phyloP scores from a whole-genome alignment of 2,113 vertebrate genomes.

The Nibea albiflora region DNA sequence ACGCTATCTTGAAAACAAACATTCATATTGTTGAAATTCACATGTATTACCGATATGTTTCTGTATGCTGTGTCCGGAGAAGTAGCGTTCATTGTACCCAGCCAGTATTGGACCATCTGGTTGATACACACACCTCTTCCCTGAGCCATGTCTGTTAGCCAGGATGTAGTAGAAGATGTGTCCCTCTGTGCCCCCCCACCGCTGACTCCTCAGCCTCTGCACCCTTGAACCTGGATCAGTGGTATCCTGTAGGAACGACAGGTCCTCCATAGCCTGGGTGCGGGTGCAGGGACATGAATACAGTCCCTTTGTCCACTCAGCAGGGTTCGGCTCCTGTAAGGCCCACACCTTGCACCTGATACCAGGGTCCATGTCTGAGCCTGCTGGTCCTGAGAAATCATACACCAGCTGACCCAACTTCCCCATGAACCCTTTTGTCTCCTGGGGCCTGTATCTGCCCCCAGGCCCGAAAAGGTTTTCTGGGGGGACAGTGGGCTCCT shows the following conservation, averaged over 20 bases:
- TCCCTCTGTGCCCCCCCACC: conserved; percentile 74
- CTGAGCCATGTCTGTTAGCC: conserved; percentile 78
- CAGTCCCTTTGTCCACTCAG: conserved; percentile 74
- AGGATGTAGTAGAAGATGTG: conserved; percentile 81
- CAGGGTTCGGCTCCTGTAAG: conserved; percentile 76
- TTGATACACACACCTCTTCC: conserved; percentile 85
- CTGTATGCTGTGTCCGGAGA: conserved; percentile 69
- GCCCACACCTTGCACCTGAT: conserved; percentile 83
- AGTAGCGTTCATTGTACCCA: conserved; percentile 85
- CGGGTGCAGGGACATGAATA: conserved; percentile 83
- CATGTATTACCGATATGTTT: conserved; percentile 81
- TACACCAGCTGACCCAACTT: conserved; percentile 82
- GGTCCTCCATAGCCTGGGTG: conserved; percentile 80
- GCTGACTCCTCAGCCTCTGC: conserved; percentile 70
- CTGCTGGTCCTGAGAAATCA: conserved; percentile 67
- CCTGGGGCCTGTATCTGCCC: conserved; percentile 85
- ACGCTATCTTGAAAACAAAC: not conserved
- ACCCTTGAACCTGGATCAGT: conserved; percentile 46
- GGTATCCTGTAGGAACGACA: conserved; percentile 78
- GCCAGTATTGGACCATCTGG: conserved; percentile 81
- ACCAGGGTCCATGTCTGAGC: conserved; percentile 57
- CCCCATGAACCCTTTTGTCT: conserved; percentile 77
- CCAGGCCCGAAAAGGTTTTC: conserved; percentile 79
- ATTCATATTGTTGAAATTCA: not conserved
- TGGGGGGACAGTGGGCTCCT: conserved; percentile 73